phyloP scores from a whole-genome alignment of 2,113 vertebrate genomes.

The Eidolon helvum region DNA sequence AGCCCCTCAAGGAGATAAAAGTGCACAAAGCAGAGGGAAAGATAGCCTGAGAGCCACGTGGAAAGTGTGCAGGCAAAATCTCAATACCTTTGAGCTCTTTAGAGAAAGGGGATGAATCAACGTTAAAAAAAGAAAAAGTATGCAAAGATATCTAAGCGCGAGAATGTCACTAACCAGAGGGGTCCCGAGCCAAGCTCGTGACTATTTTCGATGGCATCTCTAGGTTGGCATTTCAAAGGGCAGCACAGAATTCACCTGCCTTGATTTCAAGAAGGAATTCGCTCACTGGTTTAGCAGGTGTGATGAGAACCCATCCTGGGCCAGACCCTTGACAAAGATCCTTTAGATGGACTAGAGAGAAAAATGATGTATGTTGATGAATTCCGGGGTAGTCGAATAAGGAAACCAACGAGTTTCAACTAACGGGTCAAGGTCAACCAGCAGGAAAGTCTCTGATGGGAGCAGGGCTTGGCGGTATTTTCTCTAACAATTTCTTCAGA shows the following conservation, averaged over 20 bases:
- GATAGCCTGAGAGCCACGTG: neutral
- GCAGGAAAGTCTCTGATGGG: neutral
- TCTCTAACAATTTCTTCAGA: neutral
- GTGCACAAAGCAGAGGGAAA: neutral
- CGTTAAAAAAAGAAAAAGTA: neutral
- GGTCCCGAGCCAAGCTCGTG: neutral
- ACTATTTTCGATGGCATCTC: neutral
- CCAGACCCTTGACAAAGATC: neutral
- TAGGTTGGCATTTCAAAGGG: neutral
- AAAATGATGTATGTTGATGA: neutral
- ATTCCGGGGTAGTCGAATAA: neutral
- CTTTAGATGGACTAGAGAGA: neutral
- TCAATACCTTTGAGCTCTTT: neutral
- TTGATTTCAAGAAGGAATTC: neutral
- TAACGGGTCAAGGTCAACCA: neutral
- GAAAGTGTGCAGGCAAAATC: neutral
- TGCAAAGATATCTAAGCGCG: neutral
- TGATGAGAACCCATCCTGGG: neutral
- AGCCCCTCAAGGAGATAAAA: neutral
- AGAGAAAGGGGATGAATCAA: neutral
- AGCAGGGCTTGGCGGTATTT: neutral
- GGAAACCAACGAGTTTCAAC: neutral
- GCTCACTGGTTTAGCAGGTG: neutral
- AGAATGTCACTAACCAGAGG: neutral
- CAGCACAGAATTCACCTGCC: neutral